Conservation (phyloP, 2,888 invertebrate genomes). For the Tridacna gigas region DNA sequence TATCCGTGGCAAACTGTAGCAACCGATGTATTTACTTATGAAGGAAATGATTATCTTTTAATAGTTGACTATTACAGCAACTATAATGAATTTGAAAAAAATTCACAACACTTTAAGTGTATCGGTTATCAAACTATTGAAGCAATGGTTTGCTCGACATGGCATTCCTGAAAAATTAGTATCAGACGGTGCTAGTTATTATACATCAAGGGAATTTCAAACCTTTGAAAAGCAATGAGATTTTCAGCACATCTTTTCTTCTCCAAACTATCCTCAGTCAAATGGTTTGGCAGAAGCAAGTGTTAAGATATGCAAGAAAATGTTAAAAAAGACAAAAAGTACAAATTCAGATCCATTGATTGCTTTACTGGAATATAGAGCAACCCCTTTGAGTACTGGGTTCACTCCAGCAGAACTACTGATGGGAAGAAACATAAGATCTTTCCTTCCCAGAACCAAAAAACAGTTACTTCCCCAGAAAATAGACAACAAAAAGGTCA, state of each 20-base stretch:
- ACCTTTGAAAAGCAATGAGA: background rate
- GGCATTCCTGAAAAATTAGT: slow-evolving; percentile 48
- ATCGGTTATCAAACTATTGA: slow-evolving; percentile 33
- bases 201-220: slow-evolving; percentile 5
- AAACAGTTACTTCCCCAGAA: background rate
- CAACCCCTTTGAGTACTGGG: slow-evolving; percentile 1
- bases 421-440: background rate
- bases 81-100: background rate
- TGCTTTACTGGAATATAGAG: background rate
- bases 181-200: slow-evolving; percentile 36
- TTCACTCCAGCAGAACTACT: no score
- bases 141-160: no score
- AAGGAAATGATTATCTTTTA: slow-evolving; percentile 49
- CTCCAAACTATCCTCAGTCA: background rate
- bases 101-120: slow-evolving; percentile 15
- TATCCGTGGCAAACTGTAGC: slow-evolving; percentile 56
- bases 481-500: background rate
- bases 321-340: background rate
- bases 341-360: background rate
- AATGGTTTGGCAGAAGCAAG: background rate
- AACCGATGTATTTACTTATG: slow-evolving; percentile 57
- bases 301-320: no score
- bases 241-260: background rate
- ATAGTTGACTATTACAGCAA: slow-evolving; percentile 57
- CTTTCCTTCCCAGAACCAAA: background rate